A percentile compares a stretch with the other conserved stretches of the same genome.
phyloP scores from a whole-genome alignment of 2,797 vertebrate species.

The Galagoides demidoff region DNA sequence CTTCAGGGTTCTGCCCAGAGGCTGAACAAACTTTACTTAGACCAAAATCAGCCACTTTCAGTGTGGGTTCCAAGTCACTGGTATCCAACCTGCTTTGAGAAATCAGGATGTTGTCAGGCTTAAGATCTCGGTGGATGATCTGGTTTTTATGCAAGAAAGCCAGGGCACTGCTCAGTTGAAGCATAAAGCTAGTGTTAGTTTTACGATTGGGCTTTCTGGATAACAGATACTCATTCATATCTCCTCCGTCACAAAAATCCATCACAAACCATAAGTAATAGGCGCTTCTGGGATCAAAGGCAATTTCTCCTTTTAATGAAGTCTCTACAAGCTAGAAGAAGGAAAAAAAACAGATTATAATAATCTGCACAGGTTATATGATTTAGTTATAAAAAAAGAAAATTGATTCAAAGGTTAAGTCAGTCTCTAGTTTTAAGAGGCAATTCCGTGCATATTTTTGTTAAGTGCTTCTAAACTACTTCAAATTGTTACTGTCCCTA shows the following conservation, averaged over 20 bases:
- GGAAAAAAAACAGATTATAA: conserved; percentile 63
- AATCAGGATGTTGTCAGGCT: conserved; percentile 98
- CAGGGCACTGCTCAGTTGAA: conserved; percentile 97
- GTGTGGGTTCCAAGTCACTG: conserved; percentile 92
- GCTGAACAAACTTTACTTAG: conserved; percentile 97
- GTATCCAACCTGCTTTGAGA: conserved; percentile 90
- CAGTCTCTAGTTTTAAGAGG: conserved; percentile 56
- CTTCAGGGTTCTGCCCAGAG: conserved; percentile 93
- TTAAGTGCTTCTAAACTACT: background rate
- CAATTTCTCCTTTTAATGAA: conserved; percentile 97
- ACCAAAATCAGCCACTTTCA: conserved; percentile 98
- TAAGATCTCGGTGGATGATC: conserved; percentile 98
- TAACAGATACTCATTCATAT: conserved; percentile 98
- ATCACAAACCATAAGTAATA: conserved; percentile 99
- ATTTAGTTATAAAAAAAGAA: conserved; percentile 53
- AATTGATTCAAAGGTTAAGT: conserved; percentile 32
- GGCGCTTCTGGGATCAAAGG: conserved; percentile 95
- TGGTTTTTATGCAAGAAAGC: conserved; percentile 98
- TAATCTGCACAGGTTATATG: conserved; percentile 33
- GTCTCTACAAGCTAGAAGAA: conserved; percentile 92
- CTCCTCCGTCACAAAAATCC: conserved; percentile 99
- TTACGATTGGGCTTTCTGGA: conserved; percentile 96
- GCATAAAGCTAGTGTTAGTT: conserved; percentile 99
- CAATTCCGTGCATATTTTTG: conserved; percentile 50
- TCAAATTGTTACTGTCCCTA: background rate